These are phyloP conservation scores for Procambarus clarkii DNA, from an alignment of 1,140 invertebrate genomes.

Conservation along the genomic window DNA sequence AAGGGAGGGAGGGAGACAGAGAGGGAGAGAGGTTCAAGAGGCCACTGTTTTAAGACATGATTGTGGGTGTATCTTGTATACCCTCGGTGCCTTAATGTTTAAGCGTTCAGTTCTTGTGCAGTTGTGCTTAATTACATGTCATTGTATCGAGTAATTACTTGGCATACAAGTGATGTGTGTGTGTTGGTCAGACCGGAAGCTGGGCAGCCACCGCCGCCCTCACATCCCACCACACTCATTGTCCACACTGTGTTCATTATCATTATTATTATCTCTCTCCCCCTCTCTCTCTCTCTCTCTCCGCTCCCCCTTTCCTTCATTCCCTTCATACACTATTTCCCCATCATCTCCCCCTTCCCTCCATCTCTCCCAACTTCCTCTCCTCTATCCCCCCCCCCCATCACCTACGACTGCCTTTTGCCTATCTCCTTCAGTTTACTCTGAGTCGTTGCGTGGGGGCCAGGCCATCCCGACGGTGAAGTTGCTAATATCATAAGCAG, in stretches of 20 bases:
- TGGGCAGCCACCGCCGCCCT: conserved; percentile 14
- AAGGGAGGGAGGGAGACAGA: background rate
- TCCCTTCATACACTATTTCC: no score
- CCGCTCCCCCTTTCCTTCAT: background rate
- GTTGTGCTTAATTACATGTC: conserved; percentile 35
- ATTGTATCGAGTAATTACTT: conserved; percentile 17
- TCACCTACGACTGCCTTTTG: conserved; percentile 37
- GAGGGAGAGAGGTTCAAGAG: background rate
- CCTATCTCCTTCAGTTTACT: conserved; percentile 60
- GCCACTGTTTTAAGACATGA: background rate
- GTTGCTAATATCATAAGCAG: conserved; percentile 70
- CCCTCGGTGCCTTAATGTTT: background rate
- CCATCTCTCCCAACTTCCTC: background rate
- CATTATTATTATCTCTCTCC: conserved; percentile 17
- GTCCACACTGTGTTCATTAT: conserved; percentile 51
- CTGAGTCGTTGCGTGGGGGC: conserved; percentile 23
- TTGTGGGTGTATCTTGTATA: background rate
- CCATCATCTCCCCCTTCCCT: background rate
- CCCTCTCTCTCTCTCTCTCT: background rate
- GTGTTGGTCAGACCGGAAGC: conserved; percentile 5
- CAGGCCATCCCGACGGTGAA: conserved; percentile 22
- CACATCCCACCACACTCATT: conserved; percentile 34
- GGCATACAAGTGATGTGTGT: background rate
- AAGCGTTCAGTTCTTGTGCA: conserved; percentile 17
- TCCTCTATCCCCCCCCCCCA: background rate